Base-by-base conservation (phyloP, 2,797 vertebrate genomes). In the Aselliscus stoliczkanus region DNA sequence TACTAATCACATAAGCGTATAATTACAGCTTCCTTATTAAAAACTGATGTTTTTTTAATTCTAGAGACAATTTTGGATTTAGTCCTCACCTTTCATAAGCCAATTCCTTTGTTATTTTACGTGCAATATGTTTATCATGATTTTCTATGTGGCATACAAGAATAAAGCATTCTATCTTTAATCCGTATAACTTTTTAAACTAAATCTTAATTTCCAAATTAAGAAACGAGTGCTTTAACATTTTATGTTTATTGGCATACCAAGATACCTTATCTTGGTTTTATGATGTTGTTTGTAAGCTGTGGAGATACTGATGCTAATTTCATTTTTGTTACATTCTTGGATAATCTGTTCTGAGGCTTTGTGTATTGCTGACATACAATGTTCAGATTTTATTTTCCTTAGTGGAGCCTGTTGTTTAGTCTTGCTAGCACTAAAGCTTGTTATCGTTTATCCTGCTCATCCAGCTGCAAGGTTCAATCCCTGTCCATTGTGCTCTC, bases 291-390 rank as follows among this genome's bases (percentile, higher is more conserved):
- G 34, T 98, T 97, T 97, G 58, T 81, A 94, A 98, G 4, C 96
- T 98, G 92, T 96, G 95, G 94, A 98, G 94, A 97, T 97, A 94
- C 37, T 95, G 94, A 97, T 96, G 90, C 80, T 98, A 97, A 98
- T 98, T 98, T 98, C 20, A 82, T 97, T 39, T 97, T 96, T 98
- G 90, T 97, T 98, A 89, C 80, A 92, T 85, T 98, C 56, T 93
- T 95, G 88, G 91, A 97, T 98, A 98, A 98, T 97, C 97, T 98
- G 94, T 96, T 98, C 60, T 95, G 95, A 97, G 97, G 60, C 64
- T 98, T 96, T 98, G 90, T 97, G 96, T 81, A 77, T 93, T 98
- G 93, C 81, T 97, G 79, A 93, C 92, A 96, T 93, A 54, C 25
- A 96, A 52, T 37, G 69, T 97, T 97, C 39, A 94, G 89, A 89